Evolutionary conservation across 2,797 vertebrate species (phyloP).

Genomic region (Sarcoramphus papa): DNA sequence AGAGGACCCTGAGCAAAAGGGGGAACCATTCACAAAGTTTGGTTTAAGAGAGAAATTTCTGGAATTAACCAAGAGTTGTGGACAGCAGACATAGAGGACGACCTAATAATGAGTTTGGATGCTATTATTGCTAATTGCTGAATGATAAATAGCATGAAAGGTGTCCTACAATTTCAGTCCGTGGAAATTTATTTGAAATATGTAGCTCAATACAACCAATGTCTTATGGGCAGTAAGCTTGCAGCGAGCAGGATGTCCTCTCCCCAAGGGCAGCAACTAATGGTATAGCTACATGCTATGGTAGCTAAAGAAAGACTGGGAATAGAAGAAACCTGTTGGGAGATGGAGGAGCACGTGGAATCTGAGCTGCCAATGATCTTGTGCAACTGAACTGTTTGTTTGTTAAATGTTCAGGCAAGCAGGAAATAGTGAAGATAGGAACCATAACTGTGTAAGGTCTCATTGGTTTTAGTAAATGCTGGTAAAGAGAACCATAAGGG

Average conservation of each 20-base stretch:
- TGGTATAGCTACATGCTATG: background rate
- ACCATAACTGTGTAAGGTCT: background rate
- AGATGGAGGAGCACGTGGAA: background rate
- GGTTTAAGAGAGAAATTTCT: background rate
- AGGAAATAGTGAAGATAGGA: background rate
- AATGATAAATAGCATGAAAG: slow-evolving; percentile 42
- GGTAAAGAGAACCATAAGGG: background rate
- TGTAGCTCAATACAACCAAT: background rate
- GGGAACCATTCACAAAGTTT: background rate
- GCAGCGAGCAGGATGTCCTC: slow-evolving; percentile 9
- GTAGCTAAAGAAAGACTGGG: background rate
- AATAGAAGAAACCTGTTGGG: background rate
- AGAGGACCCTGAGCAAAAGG: background rate
- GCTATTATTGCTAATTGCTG: slow-evolving; percentile 40
- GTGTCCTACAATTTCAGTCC: slow-evolving; percentile 5
- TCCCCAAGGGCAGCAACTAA: slow-evolving; percentile 1
- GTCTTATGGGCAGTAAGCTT: background rate
- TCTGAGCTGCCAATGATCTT: background rate
- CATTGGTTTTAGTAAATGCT: background rate
- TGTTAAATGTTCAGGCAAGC: background rate
- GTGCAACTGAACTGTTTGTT: background rate
- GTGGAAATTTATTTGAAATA: slow-evolving; percentile 44
- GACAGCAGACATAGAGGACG: background rate
- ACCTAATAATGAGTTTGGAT: slow-evolving; percentile 34
- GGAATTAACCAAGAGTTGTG: background rate